Conservation (phyloP, 2,797 vertebrate species). For the Pelodytes ibericus region DNA sequence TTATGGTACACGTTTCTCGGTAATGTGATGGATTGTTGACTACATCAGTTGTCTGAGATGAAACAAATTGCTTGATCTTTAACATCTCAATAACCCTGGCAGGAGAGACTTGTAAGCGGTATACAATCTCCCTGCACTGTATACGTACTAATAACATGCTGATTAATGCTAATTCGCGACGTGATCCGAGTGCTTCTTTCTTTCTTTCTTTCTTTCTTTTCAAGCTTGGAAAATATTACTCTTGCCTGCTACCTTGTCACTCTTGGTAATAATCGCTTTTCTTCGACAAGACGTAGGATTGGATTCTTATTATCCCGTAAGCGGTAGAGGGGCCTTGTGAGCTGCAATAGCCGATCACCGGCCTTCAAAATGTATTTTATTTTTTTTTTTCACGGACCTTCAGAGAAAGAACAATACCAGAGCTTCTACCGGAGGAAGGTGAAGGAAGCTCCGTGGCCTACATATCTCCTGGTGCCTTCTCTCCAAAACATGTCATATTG, state of each 20-base stretch:
- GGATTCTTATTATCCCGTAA: slow-evolving; percentile 11
- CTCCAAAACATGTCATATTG: too few species aligned
- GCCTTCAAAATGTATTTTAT: slow-evolving; percentile 10
- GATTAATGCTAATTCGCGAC: not conserved
- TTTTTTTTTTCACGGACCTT: not conserved
- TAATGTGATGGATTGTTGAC: not conserved
- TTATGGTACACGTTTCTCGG: not conserved
- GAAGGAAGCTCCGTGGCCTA: not conserved
- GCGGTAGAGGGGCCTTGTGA: not conserved
- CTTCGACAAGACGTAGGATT: not conserved
- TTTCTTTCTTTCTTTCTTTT: too few species aligned
- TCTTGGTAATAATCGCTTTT: not conserved
- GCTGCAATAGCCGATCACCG: not conserved
- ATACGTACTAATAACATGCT: not conserved
- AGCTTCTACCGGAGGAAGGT: not conserved
- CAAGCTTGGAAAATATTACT: not conserved
- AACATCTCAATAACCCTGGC: not conserved
- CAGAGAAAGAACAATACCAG: not conserved
- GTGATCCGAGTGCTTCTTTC: slow-evolving; percentile 2
- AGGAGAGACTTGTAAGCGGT: not conserved
- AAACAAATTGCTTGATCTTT: slow-evolving; percentile 17
- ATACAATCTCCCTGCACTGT: not conserved
- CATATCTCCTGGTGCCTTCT: too few species aligned
- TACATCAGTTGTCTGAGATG: not conserved
- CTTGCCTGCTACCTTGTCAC: slow-evolving; percentile 13